These are phyloP conservation scores for Lycia hirtaria DNA, from an alignment of 2,888 invertebrate genomes.

Conservation along the genomic window DNA sequence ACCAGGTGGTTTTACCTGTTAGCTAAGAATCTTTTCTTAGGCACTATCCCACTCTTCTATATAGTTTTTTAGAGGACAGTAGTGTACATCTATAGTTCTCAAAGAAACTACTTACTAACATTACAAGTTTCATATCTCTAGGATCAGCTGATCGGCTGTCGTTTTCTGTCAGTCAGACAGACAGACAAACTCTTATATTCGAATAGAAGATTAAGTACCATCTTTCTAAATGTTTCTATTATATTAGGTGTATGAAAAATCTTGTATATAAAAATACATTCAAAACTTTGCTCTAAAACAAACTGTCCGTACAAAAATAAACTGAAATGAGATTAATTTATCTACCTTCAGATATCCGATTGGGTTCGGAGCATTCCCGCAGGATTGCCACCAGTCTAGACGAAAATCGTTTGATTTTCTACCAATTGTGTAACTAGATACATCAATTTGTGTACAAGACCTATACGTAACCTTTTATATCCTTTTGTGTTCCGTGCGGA, in stretches of 20 bases:
- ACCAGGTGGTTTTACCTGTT: no score
- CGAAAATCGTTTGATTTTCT: conserved; percentile 58
- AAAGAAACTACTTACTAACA: no score
- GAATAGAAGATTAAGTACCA: no score
- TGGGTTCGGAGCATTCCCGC: conserved; percentile 52
- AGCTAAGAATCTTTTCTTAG: no score
- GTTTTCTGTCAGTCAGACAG: no score
- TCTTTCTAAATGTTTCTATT: no score
- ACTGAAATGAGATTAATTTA: conserved; percentile 61
- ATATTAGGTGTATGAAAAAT: neutral
- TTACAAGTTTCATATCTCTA: no score
- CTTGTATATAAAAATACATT: neutral
- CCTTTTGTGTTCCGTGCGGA: neutral
- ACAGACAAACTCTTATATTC: no score
- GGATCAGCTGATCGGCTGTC: no score
- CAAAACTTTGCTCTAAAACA: neutral
- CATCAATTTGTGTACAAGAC: neutral
- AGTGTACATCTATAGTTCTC: no score
- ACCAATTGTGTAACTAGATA: conserved; percentile 11
- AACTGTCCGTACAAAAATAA: conserved; percentile 55
- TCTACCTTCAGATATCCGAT: conserved; percentile 59
- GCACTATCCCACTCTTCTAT: no score
- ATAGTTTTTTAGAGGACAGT: no score
- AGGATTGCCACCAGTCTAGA: conserved; percentile 64
- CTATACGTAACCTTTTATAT: neutral